Evolutionary conservation across 2,888 invertebrate genomes (phyloP).

Genomic region (Selenia dentaria): DNA sequence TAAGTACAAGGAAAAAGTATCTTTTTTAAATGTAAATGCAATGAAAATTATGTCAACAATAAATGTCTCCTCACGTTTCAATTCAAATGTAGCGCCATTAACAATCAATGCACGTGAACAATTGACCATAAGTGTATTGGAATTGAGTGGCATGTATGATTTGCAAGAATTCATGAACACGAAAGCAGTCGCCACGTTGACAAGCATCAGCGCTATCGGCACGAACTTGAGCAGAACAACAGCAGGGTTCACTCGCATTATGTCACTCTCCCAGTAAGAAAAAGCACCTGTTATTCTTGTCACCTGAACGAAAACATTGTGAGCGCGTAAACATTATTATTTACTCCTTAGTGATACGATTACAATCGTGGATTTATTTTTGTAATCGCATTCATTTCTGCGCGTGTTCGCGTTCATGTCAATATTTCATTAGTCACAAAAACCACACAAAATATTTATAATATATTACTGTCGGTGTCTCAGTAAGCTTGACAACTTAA

Average conservation of each 20-base stretch:
- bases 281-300: slow-evolving; percentile 67
- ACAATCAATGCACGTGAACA: slow-evolving; percentile 54
- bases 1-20: no score
- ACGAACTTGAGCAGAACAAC: slow-evolving; percentile 68
- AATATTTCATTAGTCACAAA: slow-evolving; percentile 23
- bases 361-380: slow-evolving; percentile 19
- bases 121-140: slow-evolving; percentile 50
- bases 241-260: slow-evolving; percentile 65
- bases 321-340: slow-evolving; percentile 14
- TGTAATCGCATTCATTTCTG: slow-evolving; percentile 1
- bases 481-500: no score
- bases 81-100: slow-evolving; percentile 36
- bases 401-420: slow-evolving; percentile 14
- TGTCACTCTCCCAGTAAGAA: slow-evolving; percentile 68
- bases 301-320: slow-evolving; percentile 51
- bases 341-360: slow-evolving; percentile 19
- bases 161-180: slow-evolving; percentile 59
- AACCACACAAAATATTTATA: no score
- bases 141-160: slow-evolving; percentile 37
- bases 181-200: slow-evolving; percentile 67
- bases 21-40: no score
- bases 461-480: no score
- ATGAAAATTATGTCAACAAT: no score
- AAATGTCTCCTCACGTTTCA: slow-evolving; percentile 54
- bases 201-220: slow-evolving; percentile 63